These are phyloP conservation scores for Crioceris asparagi DNA, from an alignment of 2,888 invertebrate genomes.

Conservation along the genomic window DNA sequence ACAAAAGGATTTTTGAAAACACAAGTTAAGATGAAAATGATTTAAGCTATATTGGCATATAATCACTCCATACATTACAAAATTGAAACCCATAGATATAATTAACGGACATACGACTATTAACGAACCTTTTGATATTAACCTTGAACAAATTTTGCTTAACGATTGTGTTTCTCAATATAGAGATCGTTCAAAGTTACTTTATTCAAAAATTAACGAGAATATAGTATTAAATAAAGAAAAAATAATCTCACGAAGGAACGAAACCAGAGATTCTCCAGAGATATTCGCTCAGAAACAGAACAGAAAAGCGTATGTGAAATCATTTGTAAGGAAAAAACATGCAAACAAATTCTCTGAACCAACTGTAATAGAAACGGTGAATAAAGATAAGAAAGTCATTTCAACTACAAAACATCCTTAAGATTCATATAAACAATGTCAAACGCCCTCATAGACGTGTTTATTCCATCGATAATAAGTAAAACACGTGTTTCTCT, in stretches of 20 bases:
- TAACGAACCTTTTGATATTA: slow-evolving; percentile 4
- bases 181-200: not conserved
- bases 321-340: not conserved
- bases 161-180: slow-evolving; percentile 4
- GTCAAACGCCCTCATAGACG: not conserved
- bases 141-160: not conserved
- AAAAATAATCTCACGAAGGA: not conserved
- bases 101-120: slow-evolving; percentile 5
- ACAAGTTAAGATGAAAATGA: slow-evolving; percentile 9
- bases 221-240: not conserved
- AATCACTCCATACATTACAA: slow-evolving; percentile 7
- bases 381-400: not conserved
- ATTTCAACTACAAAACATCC: not conserved
- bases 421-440: not conserved
- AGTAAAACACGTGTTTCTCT: too few relatives aligned
- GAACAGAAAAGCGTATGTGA: too few relatives aligned
- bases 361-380: not conserved
- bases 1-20: too few relatives aligned
- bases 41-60: slow-evolving; percentile 4
- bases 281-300: not conserved
- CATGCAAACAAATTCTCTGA: not conserved
- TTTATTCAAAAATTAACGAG: not conserved
- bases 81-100: slow-evolving; percentile 6
- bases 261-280: slow-evolving; percentile 1
- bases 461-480: not conserved